These are phyloP conservation scores for Urocyon cinereoargenteus DNA, from an alignment of 2,797 vertebrate species.

Conservation along the genomic window DNA sequence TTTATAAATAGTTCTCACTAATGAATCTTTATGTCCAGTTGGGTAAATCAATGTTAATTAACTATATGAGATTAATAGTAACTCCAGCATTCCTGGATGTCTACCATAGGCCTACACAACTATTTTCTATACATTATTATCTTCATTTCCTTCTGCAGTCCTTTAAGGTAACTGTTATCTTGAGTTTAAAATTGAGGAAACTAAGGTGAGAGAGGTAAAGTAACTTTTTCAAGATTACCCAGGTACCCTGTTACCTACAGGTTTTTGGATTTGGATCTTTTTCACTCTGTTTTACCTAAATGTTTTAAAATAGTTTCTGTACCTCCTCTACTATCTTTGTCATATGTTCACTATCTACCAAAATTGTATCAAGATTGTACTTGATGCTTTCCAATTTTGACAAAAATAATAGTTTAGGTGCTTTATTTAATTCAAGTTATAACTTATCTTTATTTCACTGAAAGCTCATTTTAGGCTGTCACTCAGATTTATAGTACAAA, in stretches of 20 bases:
- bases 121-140: neutral
- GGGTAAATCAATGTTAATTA: neutral
- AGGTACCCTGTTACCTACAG: neutral
- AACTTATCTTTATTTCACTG: neutral
- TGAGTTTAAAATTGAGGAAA: neutral
- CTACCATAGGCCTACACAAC: neutral
- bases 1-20: neutral
- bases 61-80: neutral
- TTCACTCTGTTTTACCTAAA: neutral
- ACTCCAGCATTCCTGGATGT: neutral
- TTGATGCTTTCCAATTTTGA: neutral
- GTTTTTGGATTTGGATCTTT: neutral
- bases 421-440: neutral
- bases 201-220: neutral
- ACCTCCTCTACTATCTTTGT: accelerated
- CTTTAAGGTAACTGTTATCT: neutral
- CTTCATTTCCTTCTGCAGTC: neutral
- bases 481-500: neutral
- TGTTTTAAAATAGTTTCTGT: neutral
- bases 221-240: neutral
- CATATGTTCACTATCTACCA: neutral
- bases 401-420: neutral
- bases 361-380: neutral
- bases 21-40: neutral
- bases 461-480: neutral